Conservation (phyloP, 1,140 invertebrate genomes). For the Diabrotica undecimpunctata region DNA sequence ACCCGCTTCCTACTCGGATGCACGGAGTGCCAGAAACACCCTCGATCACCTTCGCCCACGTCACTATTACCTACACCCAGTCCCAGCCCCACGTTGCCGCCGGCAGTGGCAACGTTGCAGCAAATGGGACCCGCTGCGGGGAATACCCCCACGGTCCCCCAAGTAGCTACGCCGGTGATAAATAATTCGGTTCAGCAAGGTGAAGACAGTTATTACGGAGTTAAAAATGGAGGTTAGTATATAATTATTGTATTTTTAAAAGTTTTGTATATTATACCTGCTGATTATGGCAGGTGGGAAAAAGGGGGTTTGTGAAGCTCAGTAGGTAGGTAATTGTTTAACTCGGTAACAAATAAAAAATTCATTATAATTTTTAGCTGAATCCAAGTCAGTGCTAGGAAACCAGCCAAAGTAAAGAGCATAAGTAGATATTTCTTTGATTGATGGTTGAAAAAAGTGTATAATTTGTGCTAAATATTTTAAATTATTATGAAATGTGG, state of each 20-base stretch:
- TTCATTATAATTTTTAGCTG: no score
- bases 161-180: conserved; percentile 30
- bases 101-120: conserved; percentile 33
- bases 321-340: no score
- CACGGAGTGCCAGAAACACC: conserved; percentile 86
- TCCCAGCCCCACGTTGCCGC: conserved; percentile 53
- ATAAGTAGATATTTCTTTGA: no score
- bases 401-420: no score
- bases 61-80: conserved; percentile 54
- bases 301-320: no score
- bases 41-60: conserved; percentile 66
- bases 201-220: conserved; percentile 17
- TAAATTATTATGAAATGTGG: no score
- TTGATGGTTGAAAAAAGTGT: no score
- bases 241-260: not conserved
- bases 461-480: no score
- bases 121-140: conserved; percentile 38
- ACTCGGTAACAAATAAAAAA: no score
- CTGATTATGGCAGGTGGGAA: no score
- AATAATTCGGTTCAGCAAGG: conserved; percentile 17
- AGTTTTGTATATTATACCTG: no score
- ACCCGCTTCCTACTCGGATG: conserved; percentile 91
- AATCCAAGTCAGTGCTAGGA: no score
- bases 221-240: conserved; percentile 21
- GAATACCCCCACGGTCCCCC: conserved; percentile 46